Percentiles rank a stretch among this genome's conserved stretches.
These are phyloP conservation scores for Epizoanthus illoricatus DNA, from an alignment of 92 coral and sea anemone species.

Conservation along the genomic window DNA sequence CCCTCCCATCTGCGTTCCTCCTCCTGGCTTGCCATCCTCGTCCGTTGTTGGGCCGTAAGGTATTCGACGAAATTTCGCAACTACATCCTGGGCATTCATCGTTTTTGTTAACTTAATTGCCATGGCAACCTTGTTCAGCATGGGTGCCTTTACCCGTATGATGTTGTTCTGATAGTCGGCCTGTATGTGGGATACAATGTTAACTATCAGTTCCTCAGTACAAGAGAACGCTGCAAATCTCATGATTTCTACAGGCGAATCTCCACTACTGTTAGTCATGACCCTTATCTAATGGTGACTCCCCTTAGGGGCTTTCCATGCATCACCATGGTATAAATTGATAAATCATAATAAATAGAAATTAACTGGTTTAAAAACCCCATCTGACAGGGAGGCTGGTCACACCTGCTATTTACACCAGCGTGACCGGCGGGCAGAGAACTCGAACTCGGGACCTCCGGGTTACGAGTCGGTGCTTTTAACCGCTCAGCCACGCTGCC, in stretches of 20 bases:
- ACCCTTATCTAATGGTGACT: too few species aligned
- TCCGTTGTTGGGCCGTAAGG: constrained; percentile 45
- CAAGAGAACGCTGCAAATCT: background rate
- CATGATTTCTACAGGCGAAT: background rate
- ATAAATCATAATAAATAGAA: too few species aligned
- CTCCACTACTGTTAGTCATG: too few species aligned
- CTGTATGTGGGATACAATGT: constrained; percentile 38
- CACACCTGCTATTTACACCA: too few species aligned
- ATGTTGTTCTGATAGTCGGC: constrained; percentile 90
- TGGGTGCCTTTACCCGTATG: constrained; percentile 92
- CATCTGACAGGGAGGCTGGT: too few species aligned
- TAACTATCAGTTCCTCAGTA: background rate
- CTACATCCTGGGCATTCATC: constrained; percentile 88
- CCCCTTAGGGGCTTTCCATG: too few species aligned
- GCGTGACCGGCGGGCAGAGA: too few species aligned
- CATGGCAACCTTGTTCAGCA: constrained; percentile 90
- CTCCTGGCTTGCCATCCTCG: background rate
- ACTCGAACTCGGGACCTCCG: too few species aligned
- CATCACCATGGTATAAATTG: too few species aligned
- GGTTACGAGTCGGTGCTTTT: too few species aligned
- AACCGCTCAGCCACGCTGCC: too few species aligned
- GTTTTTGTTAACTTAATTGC: constrained; percentile 80
- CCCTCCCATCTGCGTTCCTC: background rate
- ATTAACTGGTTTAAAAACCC: too few species aligned
- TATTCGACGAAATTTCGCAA: constrained; percentile 83